Base-by-base conservation (phyloP, 1,140 invertebrate genomes). In the Drosophila watanabei region DNA sequence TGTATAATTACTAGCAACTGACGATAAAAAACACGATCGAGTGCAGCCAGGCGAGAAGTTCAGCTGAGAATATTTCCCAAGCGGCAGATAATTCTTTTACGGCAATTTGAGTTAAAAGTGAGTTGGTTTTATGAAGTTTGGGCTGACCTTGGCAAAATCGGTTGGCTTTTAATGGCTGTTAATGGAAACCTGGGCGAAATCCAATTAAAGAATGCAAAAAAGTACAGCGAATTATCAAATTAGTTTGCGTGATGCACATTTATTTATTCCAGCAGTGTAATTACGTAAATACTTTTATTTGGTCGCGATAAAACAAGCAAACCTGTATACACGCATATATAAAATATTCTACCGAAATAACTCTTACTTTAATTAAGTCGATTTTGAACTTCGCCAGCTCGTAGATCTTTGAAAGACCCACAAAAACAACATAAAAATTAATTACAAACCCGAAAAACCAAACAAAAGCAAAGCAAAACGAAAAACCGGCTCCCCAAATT, bases 401-500 rank as follows among this genome's bases (percentile, higher is more conserved):
- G 58, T 59, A 30, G 30, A 59, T 73, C 71, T 61, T 61, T 48
- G 11, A 43, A 39, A 72, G 57, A 33, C 37, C 14, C 63, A 41
- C 45, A 66, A 48, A 35, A 49, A 49, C 24, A 49, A 49, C 24
- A 49, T 14, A 33, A 20, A 54, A 64, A 73, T 52, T 60, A 72
- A 73, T 72, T 60, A 72, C 63, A 71, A 70, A 76, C 20, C 24
- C 37, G 57, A 63, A 68, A 52, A 33, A 13, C 30, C 30, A 52
- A 46, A 18, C 16, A 59, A 68, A 82, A 35, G 10, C 56, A 71
- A 82, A 45, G 13, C 30, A 62, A 75, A 75, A 54, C 63, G 13
- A 20, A 62, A 80, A 85, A 78, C 80, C 64, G 64, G 80, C 70
- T 83, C 37, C 43, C 57, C 41, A 75, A 83, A 75, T 83, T 79